Evolutionary conservation across 2,888 invertebrate genomes (phyloP), one percentile per base, ranked within the genome.

Genomic region (Tetanocera ferruginea): DNA sequence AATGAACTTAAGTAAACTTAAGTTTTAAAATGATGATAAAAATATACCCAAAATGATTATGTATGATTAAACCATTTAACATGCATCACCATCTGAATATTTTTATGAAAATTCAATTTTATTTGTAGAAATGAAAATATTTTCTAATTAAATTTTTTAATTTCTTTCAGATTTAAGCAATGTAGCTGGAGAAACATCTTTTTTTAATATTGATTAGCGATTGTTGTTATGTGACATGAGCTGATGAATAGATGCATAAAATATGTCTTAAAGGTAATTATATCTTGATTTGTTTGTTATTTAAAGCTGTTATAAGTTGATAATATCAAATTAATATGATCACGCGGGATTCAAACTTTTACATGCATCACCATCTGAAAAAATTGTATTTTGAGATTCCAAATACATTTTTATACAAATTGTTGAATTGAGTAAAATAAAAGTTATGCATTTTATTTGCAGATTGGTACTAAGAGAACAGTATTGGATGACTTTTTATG

Each of bases 291-390:
- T 23, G 25, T 3, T 51, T 25, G 23, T 17, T 5, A 49, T 69
- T 28, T 69, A 25, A 25, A 23, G 17, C 25, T 49, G 3, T 25
- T n/a, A 17, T 3, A 37, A 23, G 72, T 60, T 72, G 57, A 57
- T 57, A 71, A 28, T 25, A 23, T 57, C 43, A 25, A 60, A 6
- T 5, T 19, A 43, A 72, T 23, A 72, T 72, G 60, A 72, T 49
- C 49, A 69, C 25, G 23, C 17, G 25, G 11, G 43, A 43, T 43
- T 43, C 11, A 43, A 43, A 43, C 14, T 11, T 43, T n/a, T n/a
- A 62, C 62, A 73, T 73, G 73, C 73, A 62, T 19, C 62, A 73
- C 73, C 73, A 73, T 62, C 60, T 73, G 73, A 73, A n/a, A n/a
- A n/a, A n/a, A n/a, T n/a, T n/a, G n/a, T n/a, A n/a, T n/a, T n/a